These are phyloP conservation scores for Nipponacmea schrenckii DNA, from an alignment of 2,888 invertebrate genomes.

Conservation along the genomic window DNA sequence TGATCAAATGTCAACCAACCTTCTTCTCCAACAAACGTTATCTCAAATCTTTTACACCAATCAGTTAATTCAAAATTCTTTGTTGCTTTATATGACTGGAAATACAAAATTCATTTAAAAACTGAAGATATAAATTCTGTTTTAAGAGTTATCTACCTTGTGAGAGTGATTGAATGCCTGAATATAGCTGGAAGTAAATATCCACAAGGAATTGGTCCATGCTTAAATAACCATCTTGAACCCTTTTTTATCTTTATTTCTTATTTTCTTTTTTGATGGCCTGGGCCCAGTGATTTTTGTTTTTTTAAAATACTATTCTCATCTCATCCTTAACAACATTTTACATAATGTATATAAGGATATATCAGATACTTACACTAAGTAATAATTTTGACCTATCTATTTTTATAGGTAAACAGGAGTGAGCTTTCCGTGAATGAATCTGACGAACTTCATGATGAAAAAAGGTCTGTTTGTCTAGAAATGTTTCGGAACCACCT, in stretches of 20 bases:
- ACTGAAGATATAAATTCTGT: too few relatives aligned
- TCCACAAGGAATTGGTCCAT: too few relatives aligned
- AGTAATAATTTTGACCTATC: constrained; percentile 83
- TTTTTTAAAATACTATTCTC: too few relatives aligned
- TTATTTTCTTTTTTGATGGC: too few relatives aligned
- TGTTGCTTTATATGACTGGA: constrained; percentile 83
- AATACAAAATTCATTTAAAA: constrained; percentile 25
- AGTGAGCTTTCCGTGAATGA: constrained; percentile 88
- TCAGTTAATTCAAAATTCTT: constrained; percentile 86
- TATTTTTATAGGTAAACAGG: constrained; percentile 84
- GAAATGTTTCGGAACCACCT: constrained; percentile 92
- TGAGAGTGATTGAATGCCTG: not conserved
- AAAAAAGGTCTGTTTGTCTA: constrained; percentile 79
- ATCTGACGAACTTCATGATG: constrained; percentile 84
- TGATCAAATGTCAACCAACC: constrained; percentile 70
- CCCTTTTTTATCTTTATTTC: too few relatives aligned
- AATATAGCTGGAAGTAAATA: constrained; percentile 15
- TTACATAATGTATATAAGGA: too few relatives aligned
- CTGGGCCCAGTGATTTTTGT: too few relatives aligned
- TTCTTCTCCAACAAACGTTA: constrained; percentile 92
- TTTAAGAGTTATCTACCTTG: too few relatives aligned
- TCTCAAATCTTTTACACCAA: constrained; percentile 95
- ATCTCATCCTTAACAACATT: too few relatives aligned
- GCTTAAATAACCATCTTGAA: too few relatives aligned
- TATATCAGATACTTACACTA: constrained; percentile 75